Conservation (phyloP, 2,113 vertebrate species). For the Scomber colias region DNA sequence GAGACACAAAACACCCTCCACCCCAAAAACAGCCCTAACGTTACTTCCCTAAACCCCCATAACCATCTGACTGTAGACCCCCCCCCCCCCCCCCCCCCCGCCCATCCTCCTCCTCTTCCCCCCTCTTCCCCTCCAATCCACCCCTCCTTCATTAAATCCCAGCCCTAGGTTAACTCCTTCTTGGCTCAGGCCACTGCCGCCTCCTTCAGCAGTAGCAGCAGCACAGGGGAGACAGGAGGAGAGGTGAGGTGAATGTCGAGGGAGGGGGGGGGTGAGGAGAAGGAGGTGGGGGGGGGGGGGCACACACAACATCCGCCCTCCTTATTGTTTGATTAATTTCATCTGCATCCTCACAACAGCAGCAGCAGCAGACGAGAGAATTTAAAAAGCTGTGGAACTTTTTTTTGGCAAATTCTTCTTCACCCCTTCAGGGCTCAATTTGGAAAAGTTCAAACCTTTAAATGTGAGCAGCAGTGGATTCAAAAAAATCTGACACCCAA, state of each 20-base stretch:
- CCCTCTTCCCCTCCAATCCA: no score
- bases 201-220: conserved; percentile 42
- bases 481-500: no score
- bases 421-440: no score
- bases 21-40: conserved; percentile 19
- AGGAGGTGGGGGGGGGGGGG: not conserved
- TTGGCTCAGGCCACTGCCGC: conserved; percentile 50
- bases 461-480: no score
- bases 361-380: not conserved
- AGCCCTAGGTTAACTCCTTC: conserved; percentile 72
- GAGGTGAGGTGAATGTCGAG: conserved; percentile 1
- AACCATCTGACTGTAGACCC: conserved; percentile 56
- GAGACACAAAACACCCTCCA: conserved; percentile 7
- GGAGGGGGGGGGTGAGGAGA: not conserved
- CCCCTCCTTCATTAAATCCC: conserved; percentile 70
- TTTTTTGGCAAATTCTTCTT: no score
- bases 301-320: not conserved
- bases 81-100: not conserved
- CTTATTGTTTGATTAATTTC: conserved; percentile 19
- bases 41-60: conserved; percentile 54
- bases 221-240: not conserved
- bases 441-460: no score
- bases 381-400: no score
- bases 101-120: no score
- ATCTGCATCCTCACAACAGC: not conserved